phyloP scores from a whole-genome alignment of 2,888 invertebrate genomes.

The Abrostola tripartita region DNA sequence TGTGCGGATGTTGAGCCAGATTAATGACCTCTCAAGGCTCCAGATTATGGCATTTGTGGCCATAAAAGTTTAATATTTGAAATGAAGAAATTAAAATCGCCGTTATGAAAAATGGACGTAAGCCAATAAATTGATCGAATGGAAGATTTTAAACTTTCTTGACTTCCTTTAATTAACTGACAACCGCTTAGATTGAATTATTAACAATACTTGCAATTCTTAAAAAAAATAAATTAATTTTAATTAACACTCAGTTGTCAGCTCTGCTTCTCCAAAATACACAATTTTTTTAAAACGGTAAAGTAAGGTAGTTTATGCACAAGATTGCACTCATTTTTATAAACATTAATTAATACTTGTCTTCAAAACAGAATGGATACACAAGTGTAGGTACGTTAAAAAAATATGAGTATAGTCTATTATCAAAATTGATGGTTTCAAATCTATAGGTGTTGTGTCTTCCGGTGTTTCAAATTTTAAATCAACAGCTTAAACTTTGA shows the following conservation, averaged over 20 bases:
- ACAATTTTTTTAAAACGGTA: no score
- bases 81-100: neutral
- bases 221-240: no score
- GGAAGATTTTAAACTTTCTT: no score
- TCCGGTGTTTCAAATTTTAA: slow-evolving; percentile 74
- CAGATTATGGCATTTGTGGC: neutral
- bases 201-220: no score
- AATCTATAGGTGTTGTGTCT: slow-evolving; percentile 81
- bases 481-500: slow-evolving; percentile 59
- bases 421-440: slow-evolving; percentile 80
- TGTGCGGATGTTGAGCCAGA: slow-evolving; percentile 9
- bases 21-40: slow-evolving; percentile 11
- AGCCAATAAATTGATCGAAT: no score
- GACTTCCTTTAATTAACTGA: no score
- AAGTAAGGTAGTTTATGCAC: no score
- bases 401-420: slow-evolving; percentile 67
- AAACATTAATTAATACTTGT: slow-evolving; percentile 26
- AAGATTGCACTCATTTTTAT: no score
- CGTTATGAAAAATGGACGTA: no score
- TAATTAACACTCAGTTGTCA: no score
- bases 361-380: slow-evolving; percentile 45
- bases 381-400: slow-evolving; percentile 45
- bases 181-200: no score
- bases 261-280: no score
- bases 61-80: neutral